A percentile compares a stretch with the other conserved stretches of the same genome.
Conservation (phyloP, 2,797 vertebrate species). For the Chaetodon trifasciatus region DNA sequence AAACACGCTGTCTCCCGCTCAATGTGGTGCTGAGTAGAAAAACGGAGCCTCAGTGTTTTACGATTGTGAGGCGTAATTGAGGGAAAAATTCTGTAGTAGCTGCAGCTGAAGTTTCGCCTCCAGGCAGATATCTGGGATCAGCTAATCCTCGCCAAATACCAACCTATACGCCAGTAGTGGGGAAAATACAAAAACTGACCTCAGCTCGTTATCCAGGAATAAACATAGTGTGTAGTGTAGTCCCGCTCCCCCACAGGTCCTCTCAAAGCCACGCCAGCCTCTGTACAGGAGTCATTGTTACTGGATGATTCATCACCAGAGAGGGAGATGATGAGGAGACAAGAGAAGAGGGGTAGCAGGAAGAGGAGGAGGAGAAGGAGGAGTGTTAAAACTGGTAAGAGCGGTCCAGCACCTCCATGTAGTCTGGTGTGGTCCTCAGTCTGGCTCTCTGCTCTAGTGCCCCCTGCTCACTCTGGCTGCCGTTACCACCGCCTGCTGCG, state of each 20-base stretch:
- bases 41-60: slow-evolving; percentile 55
- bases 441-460: slow-evolving; percentile 93
- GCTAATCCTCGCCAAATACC: slow-evolving; percentile 75
- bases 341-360: slow-evolving; percentile 55
- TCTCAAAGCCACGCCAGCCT: slow-evolving; percentile 71
- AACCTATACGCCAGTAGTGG: slow-evolving; percentile 69
- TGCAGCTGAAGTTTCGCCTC: slow-evolving; percentile 74
- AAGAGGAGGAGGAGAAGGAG: slow-evolving; percentile 18
- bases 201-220: slow-evolving; percentile 79
- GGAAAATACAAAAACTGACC: slow-evolving; percentile 75
- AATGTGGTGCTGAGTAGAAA: slow-evolving; percentile 57
- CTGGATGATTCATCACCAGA: slow-evolving; percentile 75
- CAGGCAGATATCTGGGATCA: slow-evolving; percentile 76
- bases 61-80: slow-evolving; percentile 51
- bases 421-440: slow-evolving; percentile 98
- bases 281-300: slow-evolving; percentile 79
- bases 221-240: slow-evolving; percentile 75
- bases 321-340: slow-evolving; percentile 72
- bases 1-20: slow-evolving; percentile 46
- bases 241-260: slow-evolving; percentile 73
- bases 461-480: slow-evolving; percentile 91
- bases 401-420: slow-evolving; percentile 98
- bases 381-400: slow-evolving; percentile 94
- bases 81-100: slow-evolving; percentile 56
- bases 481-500: slow-evolving; percentile 88